Percentiles rank a stretch among this genome's conserved stretches.
Evolutionary conservation across 2,113 vertebrate genomes (phyloP).

Genomic region (Murina feae): DNA sequence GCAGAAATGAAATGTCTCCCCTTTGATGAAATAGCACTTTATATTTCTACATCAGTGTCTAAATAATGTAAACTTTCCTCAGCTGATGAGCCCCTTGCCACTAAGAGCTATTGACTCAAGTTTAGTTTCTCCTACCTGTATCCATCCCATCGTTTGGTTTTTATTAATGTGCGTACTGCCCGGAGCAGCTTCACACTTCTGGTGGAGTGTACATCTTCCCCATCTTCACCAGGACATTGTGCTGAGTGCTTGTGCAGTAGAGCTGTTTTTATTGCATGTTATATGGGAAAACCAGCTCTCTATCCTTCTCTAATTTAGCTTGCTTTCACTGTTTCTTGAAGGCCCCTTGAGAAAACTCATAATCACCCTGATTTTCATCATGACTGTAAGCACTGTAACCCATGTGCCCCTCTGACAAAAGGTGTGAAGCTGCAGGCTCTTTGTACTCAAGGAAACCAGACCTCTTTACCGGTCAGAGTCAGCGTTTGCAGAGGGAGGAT

Average conservation of each 20-base stretch:
- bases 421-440: background rate
- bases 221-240: background rate
- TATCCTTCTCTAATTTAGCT: background rate
- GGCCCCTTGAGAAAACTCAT: background rate
- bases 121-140: background rate
- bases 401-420: background rate
- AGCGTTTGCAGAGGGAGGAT: background rate
- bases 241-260: background rate
- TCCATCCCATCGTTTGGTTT: slow-evolving; percentile 31
- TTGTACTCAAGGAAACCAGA: background rate
- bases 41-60: background rate
- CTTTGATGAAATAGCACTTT: background rate
- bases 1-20: slow-evolving; percentile 8
- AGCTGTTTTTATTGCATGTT: background rate
- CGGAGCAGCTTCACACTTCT: background rate
- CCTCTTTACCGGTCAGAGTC: background rate
- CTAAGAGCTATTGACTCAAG: background rate
- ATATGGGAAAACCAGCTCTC: background rate
- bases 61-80: background rate
- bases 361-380: background rate
- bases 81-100: background rate
- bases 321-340: slow-evolving; percentile 16
- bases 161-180: background rate
- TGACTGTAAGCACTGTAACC: background rate
- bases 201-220: background rate